Evolutionary conservation across 2,797 vertebrate species (phyloP).

Genomic region (Petrocephalus sullivani): DNA sequence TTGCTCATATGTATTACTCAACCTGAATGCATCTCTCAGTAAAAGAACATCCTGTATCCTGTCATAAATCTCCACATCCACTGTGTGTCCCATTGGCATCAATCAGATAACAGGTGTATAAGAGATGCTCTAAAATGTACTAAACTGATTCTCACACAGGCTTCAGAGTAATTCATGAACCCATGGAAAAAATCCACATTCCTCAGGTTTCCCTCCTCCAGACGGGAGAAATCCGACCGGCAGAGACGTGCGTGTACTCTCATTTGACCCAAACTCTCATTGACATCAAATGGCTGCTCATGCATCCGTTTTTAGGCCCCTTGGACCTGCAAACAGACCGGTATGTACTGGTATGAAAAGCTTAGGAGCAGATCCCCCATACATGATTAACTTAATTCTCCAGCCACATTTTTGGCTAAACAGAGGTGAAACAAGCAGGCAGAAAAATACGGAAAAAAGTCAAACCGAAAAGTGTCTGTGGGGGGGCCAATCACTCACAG

Average conservation of each 20-base stretch:
- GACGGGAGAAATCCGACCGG: neutral
- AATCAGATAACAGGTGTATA: conserved; percentile 8
- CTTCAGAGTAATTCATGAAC: conserved; percentile 14
- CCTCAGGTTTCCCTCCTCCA: neutral
- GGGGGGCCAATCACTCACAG: conserved; percentile 56
- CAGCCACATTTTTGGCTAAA: neutral
- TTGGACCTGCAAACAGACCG: neutral
- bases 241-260: neutral
- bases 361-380: neutral
- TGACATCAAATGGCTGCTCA: neutral
- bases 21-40: neutral
- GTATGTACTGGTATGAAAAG: neutral
- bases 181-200: conserved; percentile 7
- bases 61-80: neutral
- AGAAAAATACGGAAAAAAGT: neutral
- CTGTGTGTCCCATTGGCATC: neutral
- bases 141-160: neutral
- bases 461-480: neutral
- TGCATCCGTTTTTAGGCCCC: neutral
- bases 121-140: neutral
- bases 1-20: conserved; percentile 5
- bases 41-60: conserved; percentile 2
- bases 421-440: neutral
- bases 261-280: conserved; percentile 7
- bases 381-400: neutral